Evolutionary conservation across 2,797 vertebrate genomes (phyloP).

Genomic region (Intellagama lesueurii): DNA sequence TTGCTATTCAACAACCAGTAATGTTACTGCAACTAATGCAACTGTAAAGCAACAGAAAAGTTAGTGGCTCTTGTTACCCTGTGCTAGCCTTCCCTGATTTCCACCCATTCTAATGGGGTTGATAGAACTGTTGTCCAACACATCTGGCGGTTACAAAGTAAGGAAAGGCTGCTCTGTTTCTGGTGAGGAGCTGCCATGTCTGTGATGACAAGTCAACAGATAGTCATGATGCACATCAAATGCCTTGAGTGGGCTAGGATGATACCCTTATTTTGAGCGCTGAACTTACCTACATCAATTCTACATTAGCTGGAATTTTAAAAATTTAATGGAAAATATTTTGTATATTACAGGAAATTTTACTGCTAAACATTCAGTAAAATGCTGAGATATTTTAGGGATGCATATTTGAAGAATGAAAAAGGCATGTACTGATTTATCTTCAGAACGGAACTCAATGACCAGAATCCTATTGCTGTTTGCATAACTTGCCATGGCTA

Average conservation of each 20-base stretch:
- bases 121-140: not conserved
- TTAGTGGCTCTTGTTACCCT: not conserved
- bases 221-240: not conserved
- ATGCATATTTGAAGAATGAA: not conserved
- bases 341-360: not conserved
- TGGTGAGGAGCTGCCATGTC: not conserved
- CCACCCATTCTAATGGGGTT: not conserved
- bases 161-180: not conserved
- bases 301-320: not conserved
- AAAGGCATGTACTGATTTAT: too few species aligned
- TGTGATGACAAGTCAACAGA: not conserved
- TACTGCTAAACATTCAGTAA: not conserved
- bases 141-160: not conserved
- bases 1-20: not conserved
- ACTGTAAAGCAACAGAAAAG: not conserved
- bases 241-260: not conserved
- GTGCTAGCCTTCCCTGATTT: not conserved
- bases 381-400: too few species aligned
- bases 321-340: not conserved
- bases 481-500: too few species aligned
- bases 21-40: not conserved
- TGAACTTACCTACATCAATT: not conserved
- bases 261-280: not conserved
- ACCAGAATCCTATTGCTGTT: too few species aligned
- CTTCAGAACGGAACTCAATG: too few species aligned